Evolutionary conservation across 1,140 invertebrate species (phyloP).

Genomic region (Tyrophagus putrescentiae): DNA sequence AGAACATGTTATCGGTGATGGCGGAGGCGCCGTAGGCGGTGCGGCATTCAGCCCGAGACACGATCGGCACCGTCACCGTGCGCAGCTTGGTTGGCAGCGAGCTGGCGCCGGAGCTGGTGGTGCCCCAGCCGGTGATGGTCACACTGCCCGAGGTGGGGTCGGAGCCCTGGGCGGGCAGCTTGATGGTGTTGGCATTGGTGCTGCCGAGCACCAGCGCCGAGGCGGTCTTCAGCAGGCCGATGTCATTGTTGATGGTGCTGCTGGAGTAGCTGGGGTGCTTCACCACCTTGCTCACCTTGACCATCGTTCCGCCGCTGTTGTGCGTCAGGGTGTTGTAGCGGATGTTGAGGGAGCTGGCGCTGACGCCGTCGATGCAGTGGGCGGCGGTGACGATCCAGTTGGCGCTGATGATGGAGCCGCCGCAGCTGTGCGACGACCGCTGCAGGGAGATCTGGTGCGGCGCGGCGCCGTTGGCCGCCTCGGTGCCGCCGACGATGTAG

Average conservation of each 20-base stretch:
- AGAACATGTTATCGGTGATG: constrained; percentile 15
- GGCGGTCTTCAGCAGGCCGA: neutral
- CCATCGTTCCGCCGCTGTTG: neutral
- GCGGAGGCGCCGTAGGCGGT: neutral
- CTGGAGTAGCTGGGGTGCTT: neutral
- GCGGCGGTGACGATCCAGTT: constrained; percentile 66
- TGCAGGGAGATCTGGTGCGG: constrained; percentile 7
- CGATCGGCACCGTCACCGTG: neutral
- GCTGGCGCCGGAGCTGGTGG: neutral
- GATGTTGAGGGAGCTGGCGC: neutral
- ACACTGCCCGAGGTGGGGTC: neutral
- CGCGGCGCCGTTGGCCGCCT: neutral
- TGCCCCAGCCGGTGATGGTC: constrained; percentile 2
- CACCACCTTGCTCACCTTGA: neutral
- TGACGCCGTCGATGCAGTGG: constrained; percentile 43
- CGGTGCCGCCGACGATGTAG: neutral
- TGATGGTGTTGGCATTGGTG: neutral
- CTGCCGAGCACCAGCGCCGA: neutral
- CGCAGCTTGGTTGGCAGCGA: neutral
- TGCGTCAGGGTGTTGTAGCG: constrained; percentile 5
- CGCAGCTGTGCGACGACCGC: constrained; percentile 46
- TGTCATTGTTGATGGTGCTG: constrained; percentile 11
- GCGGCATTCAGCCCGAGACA: neutral
- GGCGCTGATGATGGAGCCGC: constrained; percentile 59
- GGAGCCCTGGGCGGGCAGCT: neutral